Evolutionary conservation across 2,888 invertebrate species (phyloP).

Genomic region (Heteropelma amictum): DNA sequence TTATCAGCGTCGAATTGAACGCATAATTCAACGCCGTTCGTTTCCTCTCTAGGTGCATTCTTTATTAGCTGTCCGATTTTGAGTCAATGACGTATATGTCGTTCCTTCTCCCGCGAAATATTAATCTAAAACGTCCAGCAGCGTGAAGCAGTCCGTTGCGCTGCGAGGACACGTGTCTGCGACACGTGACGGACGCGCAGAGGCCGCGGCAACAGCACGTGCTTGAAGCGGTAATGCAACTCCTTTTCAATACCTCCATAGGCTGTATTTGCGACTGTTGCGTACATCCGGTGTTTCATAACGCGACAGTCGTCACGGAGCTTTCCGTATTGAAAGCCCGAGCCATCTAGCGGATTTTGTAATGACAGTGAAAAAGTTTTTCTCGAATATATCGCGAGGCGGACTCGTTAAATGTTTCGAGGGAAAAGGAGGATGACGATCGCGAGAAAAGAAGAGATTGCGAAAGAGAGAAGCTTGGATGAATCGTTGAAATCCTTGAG

Average conservation of each 20-base stretch:
- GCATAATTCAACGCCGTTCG: too few relatives aligned
- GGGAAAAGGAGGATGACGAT: neutral
- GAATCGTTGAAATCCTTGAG: constrained; percentile 14
- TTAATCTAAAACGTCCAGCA: constrained; percentile 3
- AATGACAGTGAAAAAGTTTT: neutral
- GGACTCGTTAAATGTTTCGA: neutral
- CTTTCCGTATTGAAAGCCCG: constrained; percentile 1
- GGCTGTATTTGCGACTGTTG: constrained; percentile 15
- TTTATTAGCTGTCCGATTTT: too few relatives aligned
- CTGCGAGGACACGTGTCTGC: constrained; percentile 48
- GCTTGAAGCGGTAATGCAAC: constrained; percentile 23
- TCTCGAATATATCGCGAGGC: too few relatives aligned
- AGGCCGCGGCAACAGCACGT: constrained; percentile 40
- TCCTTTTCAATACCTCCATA: constrained; percentile 27
- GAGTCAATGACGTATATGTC: too few relatives aligned
- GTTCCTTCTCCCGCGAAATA: too few relatives aligned
- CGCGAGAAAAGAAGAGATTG: neutral
- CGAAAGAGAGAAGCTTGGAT: constrained; percentile 1
- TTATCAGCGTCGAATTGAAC: too few relatives aligned
- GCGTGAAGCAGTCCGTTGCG: constrained; percentile 40
- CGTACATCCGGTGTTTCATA: constrained; percentile 47
- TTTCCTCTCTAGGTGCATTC: too few relatives aligned
- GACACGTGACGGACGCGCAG: constrained; percentile 47
- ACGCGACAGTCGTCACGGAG: constrained; percentile 41
- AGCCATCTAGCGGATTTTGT: neutral